Conservation (phyloP, 2,797 vertebrate species). For the Naso thynnoides region DNA sequence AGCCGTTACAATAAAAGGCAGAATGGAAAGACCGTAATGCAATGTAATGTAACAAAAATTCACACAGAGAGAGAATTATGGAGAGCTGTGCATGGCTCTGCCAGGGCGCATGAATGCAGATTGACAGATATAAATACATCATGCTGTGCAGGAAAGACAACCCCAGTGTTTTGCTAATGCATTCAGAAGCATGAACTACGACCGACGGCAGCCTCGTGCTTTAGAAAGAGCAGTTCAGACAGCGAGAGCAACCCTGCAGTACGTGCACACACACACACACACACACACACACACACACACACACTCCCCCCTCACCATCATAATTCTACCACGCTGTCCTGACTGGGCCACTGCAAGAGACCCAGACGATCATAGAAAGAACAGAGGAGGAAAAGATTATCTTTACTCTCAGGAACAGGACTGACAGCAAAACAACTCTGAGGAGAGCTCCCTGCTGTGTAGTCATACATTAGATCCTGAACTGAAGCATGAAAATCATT, state of each 20-base stretch:
- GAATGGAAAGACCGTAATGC: constrained; percentile 23
- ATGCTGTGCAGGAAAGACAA: constrained; percentile 57
- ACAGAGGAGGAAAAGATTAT: constrained; percentile 38
- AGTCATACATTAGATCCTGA: background rate
- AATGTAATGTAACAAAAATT: constrained; percentile 12
- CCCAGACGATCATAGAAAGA: constrained; percentile 57
- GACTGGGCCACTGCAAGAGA: constrained; percentile 79
- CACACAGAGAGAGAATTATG: constrained; percentile 12
- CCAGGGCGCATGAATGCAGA: constrained; percentile 39
- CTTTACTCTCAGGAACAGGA: constrained; percentile 30
- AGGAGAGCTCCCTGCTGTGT: background rate
- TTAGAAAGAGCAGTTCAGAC: constrained; percentile 26
- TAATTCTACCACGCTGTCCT: constrained; percentile 85
- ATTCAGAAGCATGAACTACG: constrained; percentile 47
- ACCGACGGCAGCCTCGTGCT: constrained; percentile 46
- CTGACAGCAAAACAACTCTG: background rate
- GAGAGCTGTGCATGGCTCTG: constrained; percentile 23
- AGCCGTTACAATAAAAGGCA: constrained; percentile 3
- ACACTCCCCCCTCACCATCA: constrained; percentile 79
- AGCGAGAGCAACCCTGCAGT: constrained; percentile 27
- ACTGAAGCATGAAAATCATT: background rate
- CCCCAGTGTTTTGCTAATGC: constrained; percentile 33
- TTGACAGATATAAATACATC: constrained; percentile 47
- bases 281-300: constrained; percentile 33
- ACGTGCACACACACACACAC: constrained; percentile 55